Evolutionary conservation across 2,888 invertebrate genomes (phyloP), one percentile per base, ranked within the genome.

Genomic region (Watsonalla cultraria): DNA sequence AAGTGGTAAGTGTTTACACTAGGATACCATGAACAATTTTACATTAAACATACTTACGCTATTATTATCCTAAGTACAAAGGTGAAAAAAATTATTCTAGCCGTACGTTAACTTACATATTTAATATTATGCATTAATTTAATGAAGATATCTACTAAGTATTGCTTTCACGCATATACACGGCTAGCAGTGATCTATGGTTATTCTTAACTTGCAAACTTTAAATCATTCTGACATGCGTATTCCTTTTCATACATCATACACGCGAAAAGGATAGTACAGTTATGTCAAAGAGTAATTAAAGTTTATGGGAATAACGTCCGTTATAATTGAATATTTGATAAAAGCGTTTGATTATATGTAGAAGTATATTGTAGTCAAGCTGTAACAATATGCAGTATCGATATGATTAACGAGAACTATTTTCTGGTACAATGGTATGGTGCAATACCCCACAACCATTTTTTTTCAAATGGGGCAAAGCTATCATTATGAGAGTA

Each of bases 11-110:
- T 71, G 68, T 68, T 63, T 64, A 72, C 67, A 58, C 61, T 56
- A 61, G 51, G 57, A 61, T 64, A 74, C 58, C 66, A 70, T 65
- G 74, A 74, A 72, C 66, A 61, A 66, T 63, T 72, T 68, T 66
- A 63, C 67, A 65, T 66, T 70, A 65, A 69, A 65, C 64, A 65
- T 62, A 63, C 75, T 78, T 82, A 81, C 39, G 13, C 74, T 82
- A 82, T 47, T 58, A 60, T 82, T 72, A 76, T 59, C 71, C 83
- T 84, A 85, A 82, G 80, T 84, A 84, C 77, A 82, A 80, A 82
- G 62, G 76, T 80, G 82, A 80, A 76, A 82, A 82, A 77, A 65
- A 68, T 81, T 78, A 75, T 52, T 70, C 77, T 78, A 82, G 62
- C 62, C 68, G 68, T 77, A 76, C 58, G 48, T 54, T 70, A 66